Percentiles rank a stretch among this genome's conserved stretches.
These are phyloP conservation scores for Apogon talboti DNA, from an alignment of 2,797 vertebrate genomes.

Conservation along the genomic window DNA sequence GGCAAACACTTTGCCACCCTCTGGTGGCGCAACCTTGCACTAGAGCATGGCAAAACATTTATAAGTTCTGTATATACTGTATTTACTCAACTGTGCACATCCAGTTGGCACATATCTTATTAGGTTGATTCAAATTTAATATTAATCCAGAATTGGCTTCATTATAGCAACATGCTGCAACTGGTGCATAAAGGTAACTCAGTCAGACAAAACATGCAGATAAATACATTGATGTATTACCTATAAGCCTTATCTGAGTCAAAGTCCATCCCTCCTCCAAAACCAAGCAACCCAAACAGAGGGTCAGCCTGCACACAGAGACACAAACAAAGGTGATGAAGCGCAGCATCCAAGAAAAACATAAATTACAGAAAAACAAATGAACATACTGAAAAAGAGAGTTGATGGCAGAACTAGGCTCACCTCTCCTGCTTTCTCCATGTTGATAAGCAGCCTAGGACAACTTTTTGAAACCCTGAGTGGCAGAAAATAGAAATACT, in stretches of 20 bases:
- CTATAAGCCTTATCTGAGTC: conserved; percentile 94
- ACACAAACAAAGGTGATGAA: neutral
- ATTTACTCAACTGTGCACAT: neutral
- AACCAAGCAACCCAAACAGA: conserved; percentile 86
- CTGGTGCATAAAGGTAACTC: neutral
- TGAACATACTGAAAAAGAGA: neutral
- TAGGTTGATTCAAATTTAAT: neutral
- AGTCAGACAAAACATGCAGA: neutral
- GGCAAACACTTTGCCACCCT: neutral
- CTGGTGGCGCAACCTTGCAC: conserved; percentile 16
- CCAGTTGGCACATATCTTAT: neutral
- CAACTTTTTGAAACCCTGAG: conserved; percentile 88
- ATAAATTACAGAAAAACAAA: neutral
- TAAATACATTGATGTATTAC: conserved; percentile 65
- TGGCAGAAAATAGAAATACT: conserved; percentile 19
- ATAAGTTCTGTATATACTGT: too few relatives aligned
- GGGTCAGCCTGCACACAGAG: conserved; percentile 82
- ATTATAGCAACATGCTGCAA: neutral
- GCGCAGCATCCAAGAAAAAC: conserved; percentile 5
- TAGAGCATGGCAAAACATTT: too few relatives aligned
- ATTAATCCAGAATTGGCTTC: neutral
- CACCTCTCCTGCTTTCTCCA: conserved; percentile 92
- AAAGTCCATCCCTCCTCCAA: conserved; percentile 92
- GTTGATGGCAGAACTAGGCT: conserved; percentile 16
- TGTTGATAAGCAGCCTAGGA: conserved; percentile 92